Conservation (phyloP, 2,888 invertebrate genomes). For the Platycnemis pennipes region DNA sequence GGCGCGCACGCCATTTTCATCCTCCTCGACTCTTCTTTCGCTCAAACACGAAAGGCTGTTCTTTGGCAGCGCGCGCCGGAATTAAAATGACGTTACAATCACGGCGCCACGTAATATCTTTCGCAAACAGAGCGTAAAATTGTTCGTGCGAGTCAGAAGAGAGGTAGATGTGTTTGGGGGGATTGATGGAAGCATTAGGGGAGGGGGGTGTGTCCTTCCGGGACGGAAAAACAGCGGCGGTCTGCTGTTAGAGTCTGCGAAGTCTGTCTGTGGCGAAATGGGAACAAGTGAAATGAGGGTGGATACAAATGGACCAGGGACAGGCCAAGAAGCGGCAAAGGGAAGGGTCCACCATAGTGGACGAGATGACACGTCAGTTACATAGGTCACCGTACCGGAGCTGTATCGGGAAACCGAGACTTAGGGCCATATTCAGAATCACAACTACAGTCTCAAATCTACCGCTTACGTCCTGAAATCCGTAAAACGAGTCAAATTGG, state of each 20-base stretch:
- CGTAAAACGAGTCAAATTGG: too few relatives aligned
- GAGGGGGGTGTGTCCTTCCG: too few relatives aligned
- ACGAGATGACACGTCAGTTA: too few relatives aligned
- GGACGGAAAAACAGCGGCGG: too few relatives aligned
- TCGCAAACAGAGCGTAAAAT: slow-evolving; percentile 67
- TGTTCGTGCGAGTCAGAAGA: slow-evolving; percentile 50
- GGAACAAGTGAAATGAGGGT: background rate
- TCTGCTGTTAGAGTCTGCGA: too few relatives aligned
- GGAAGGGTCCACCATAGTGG: slow-evolving; percentile 14
- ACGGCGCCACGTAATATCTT: slow-evolving; percentile 64
- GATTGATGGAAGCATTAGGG: background rate
- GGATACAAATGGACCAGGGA: background rate
- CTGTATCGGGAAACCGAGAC: too few relatives aligned
- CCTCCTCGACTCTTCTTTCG: background rate
- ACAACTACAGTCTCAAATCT: too few relatives aligned
- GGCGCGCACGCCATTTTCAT: background rate
- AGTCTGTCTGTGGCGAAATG: too few relatives aligned
- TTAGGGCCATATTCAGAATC: too few relatives aligned
- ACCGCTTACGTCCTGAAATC: too few relatives aligned
- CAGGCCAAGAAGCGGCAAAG: background rate
- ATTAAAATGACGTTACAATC: slow-evolving; percentile 67
- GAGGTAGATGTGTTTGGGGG: background rate
- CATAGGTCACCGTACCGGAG: too few relatives aligned
- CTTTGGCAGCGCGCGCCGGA: slow-evolving; percentile 48
- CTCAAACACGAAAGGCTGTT: slow-evolving; percentile 58